Percentiles rank a stretch among this genome's conserved stretches.
Evolutionary conservation across 2,113 vertebrate species (phyloP).

Genomic region (Corapipo altera): DNA sequence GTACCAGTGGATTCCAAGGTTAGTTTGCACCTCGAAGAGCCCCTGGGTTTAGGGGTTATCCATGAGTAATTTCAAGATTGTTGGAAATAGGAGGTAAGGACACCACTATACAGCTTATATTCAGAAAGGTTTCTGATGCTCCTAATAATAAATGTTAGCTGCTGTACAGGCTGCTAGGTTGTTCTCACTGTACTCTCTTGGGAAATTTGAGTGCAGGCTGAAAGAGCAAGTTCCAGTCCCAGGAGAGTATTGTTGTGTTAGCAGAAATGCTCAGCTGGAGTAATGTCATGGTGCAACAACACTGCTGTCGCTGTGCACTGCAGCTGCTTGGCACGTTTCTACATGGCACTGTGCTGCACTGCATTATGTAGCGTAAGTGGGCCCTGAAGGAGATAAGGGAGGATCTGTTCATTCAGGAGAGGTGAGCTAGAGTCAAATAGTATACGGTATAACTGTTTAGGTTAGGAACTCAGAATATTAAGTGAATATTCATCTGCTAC

Average conservation of each 20-base stretch:
- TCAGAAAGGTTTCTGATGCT: background rate
- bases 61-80: background rate
- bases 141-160: background rate
- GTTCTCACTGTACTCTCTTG: background rate
- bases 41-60: background rate
- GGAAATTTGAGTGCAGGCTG: background rate
- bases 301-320: background rate
- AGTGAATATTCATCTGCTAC: background rate
- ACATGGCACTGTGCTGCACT: background rate
- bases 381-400: background rate
- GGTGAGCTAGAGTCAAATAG: background rate
- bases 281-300: rapidly evolving
- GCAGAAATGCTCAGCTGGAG: background rate
- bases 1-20: background rate
- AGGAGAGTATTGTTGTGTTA: background rate
- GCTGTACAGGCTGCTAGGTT: background rate
- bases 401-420: background rate
- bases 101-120: background rate
- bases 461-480: background rate
- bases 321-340: background rate
- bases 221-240: background rate
- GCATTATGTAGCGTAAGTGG: background rate
- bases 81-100: background rate
- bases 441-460: background rate
- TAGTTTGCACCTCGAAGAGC: background rate